phyloP scores from a whole-genome alignment of 1,140 invertebrate species.

The Lepidurus apus region DNA sequence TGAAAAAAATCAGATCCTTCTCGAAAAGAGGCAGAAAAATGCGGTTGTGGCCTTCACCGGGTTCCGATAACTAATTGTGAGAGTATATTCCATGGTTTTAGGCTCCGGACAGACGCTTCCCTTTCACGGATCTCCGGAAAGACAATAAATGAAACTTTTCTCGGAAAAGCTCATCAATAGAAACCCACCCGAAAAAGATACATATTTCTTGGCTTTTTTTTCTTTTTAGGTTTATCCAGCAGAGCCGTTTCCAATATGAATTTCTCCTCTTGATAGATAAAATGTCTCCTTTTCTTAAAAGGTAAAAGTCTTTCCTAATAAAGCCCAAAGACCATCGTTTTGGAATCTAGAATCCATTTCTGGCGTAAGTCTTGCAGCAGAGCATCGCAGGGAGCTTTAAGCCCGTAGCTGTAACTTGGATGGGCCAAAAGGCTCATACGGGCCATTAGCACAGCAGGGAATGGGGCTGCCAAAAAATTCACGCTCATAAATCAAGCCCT shows the following conservation, averaged over 20 bases:
- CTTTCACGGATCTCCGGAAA: neutral
- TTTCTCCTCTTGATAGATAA: neutral
- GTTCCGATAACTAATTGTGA: neutral
- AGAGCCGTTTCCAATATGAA: neutral
- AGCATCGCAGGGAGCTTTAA: slow-evolving; percentile 18
- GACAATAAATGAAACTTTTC: slow-evolving; percentile 9
- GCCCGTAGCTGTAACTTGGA: slow-evolving; percentile 1
- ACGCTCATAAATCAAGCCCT: slow-evolving; percentile 19
- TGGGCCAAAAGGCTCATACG: slow-evolving; percentile 20
- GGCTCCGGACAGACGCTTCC: neutral
- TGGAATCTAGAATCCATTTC: slow-evolving; percentile 7
- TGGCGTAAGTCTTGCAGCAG: neutral
- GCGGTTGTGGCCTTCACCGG: neutral
- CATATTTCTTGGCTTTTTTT: neutral
- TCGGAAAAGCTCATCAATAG: neutral
- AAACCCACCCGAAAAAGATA: neutral
- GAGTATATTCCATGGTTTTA: neutral
- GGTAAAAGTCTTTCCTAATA: slow-evolving; percentile 11
- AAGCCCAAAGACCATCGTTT: slow-evolving; percentile 11
- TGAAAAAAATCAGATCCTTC: neutral
- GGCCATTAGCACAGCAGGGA: slow-evolving; percentile 17
- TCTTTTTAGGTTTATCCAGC: neutral
- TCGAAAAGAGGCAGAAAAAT: neutral
- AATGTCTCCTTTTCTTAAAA: neutral
- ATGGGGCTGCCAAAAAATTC: slow-evolving; percentile 12